Evolutionary conservation across 2,888 invertebrate genomes (phyloP).

Genomic region (Cephus spinipes): DNA sequence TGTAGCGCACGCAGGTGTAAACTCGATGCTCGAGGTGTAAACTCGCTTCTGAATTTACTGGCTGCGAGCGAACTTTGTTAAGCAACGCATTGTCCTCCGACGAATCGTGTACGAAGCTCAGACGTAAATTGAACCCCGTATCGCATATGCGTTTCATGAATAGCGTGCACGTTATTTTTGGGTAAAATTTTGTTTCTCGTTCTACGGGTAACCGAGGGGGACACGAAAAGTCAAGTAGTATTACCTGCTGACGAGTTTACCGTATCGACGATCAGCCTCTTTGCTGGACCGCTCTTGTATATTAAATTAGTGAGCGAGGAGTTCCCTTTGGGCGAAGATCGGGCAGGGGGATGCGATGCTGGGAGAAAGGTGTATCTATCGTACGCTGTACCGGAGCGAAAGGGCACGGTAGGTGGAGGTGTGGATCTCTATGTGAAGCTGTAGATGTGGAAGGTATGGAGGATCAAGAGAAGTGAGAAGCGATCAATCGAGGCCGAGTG

Average conservation of each 20-base stretch:
- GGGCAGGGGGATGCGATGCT: constrained; percentile 9
- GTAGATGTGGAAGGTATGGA: constrained; percentile 13
- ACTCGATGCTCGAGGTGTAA: neutral
- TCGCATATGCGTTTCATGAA: neutral
- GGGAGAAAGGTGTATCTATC: constrained; percentile 3
- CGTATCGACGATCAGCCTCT: constrained; percentile 21
- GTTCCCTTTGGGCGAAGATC: constrained; percentile 13
- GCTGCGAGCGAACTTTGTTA: neutral
- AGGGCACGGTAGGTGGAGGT: constrained; percentile 14
- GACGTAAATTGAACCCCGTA: neutral
- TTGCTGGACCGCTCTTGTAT: constrained; percentile 35
- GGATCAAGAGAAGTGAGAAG: constrained; percentile 41
- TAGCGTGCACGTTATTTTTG: neutral
- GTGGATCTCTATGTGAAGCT: constrained; percentile 12
- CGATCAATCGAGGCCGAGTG: constrained; percentile 59
- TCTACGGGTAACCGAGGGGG: neutral
- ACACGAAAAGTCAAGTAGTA: neutral
- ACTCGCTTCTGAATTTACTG: neutral
- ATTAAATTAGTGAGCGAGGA: constrained; percentile 44
- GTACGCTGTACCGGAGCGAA: neutral
- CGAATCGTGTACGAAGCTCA: neutral
- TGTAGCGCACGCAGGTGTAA: neutral
- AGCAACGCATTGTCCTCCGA: neutral
- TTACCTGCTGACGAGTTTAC: neutral
- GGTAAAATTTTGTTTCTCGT: neutral